Evolutionary conservation across 1,140 invertebrate genomes (phyloP).

Genomic region (Sweltsa coloradensis): DNA sequence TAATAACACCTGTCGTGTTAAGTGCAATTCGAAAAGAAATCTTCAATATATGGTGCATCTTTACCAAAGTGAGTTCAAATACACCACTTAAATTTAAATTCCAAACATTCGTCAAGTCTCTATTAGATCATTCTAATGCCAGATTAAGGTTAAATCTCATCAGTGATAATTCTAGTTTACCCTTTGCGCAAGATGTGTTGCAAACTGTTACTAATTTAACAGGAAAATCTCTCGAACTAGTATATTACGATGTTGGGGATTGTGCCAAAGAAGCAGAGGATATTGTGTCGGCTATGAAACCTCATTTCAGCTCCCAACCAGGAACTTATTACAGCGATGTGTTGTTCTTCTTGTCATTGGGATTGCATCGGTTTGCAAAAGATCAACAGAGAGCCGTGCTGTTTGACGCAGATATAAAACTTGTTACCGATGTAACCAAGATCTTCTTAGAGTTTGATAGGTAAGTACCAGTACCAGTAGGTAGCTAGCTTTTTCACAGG

Average conservation of each 20-base stretch:
- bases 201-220: not conserved
- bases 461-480: too few species aligned
- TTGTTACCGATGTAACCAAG: conserved; percentile 52
- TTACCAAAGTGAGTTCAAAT: conserved; percentile 1
- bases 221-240: not conserved
- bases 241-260: conserved; percentile 3
- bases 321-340: conserved; percentile 73
- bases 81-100: conserved; percentile 4
- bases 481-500: too few species aligned
- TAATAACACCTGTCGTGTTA: conserved; percentile 23
- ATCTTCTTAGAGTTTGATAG: conserved; percentile 55
- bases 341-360: conserved; percentile 69
- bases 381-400: conserved; percentile 51
- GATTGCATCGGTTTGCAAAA: conserved; percentile 52
- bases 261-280: conserved; percentile 21
- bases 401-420: conserved; percentile 69
- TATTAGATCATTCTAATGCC: not conserved
- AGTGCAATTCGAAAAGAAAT: conserved; percentile 14
- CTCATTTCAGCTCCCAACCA: conserved; percentile 61
- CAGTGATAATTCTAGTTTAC: conserved; percentile 1
- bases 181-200: not conserved
- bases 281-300: conserved; percentile 54
- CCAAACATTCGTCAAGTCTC: not conserved
- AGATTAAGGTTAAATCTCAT: not conserved
- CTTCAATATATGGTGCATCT: conserved; percentile 1